These are phyloP conservation scores for Cryptosula pallasiana DNA, from an alignment of 2,888 invertebrate species.

Conservation along the genomic window DNA sequence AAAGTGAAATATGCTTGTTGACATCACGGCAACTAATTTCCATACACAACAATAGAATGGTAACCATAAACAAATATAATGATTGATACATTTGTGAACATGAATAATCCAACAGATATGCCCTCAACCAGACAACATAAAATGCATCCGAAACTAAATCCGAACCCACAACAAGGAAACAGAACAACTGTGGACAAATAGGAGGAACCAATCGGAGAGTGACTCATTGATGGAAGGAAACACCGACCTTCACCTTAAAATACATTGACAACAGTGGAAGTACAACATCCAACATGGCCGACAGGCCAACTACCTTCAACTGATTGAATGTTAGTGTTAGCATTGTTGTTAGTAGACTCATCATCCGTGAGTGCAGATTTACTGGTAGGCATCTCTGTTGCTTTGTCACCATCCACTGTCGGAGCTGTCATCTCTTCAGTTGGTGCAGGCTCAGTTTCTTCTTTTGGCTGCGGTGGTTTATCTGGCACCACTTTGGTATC, in stretches of 20 bases:
- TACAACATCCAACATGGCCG: neutral
- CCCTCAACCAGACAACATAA: too few relatives aligned
- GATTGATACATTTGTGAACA: neutral
- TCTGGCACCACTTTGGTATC: neutral
- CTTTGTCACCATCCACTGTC: neutral
- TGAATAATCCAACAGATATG: neutral
- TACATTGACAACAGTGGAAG: conserved; percentile 2
- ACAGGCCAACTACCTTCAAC: neutral
- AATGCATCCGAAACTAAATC: too few relatives aligned
- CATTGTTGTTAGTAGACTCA: neutral
- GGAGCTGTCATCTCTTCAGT: neutral
- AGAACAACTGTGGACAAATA: too few relatives aligned
- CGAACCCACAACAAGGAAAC: too few relatives aligned
- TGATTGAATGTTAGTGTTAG: neutral
- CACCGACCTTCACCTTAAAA: too few relatives aligned
- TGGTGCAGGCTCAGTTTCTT: neutral
- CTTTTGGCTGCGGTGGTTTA: neutral
- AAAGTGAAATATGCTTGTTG: neutral
- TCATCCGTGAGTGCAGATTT: neutral
- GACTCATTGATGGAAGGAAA: too few relatives aligned
- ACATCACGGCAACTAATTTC: neutral
- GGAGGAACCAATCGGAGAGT: too few relatives aligned
- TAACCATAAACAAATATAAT: neutral
- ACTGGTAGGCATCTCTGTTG: neutral
- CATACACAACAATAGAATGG: neutral